Percentiles rank a stretch among this genome's conserved stretches.
Conservation (phyloP, 2,113 vertebrate genomes). For the Mystacornis crossleyi region DNA sequence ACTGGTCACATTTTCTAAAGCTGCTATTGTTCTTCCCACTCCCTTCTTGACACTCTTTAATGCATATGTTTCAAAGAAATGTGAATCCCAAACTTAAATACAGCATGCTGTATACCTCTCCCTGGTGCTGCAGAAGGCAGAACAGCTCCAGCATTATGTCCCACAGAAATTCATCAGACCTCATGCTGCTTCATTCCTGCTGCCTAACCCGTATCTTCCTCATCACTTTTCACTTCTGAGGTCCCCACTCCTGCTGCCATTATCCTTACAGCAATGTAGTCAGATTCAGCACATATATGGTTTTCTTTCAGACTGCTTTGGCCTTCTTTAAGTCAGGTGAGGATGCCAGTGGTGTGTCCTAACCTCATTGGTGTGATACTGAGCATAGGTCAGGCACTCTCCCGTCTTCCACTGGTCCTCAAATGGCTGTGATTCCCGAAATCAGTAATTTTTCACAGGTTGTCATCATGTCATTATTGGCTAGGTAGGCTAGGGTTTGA, state of each 20-base stretch:
- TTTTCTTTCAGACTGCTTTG: neutral
- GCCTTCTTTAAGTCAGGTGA: neutral
- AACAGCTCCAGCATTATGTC: neutral
- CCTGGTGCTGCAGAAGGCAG: neutral
- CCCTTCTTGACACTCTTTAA: neutral
- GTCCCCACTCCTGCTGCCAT: neutral
- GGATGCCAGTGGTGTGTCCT: neutral
- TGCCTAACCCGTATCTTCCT: neutral
- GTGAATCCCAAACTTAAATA: neutral
- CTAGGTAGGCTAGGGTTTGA: neutral
- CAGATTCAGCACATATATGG: fast-evolving
- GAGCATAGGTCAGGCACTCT: neutral
- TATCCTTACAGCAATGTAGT: neutral
- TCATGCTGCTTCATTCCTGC: neutral
- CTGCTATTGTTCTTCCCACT: neutral
- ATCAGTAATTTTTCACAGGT: neutral
- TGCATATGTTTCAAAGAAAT: neutral
- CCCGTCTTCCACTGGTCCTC: neutral
- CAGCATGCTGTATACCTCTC: neutral
- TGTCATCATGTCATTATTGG: neutral
- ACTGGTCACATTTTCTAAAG: neutral
- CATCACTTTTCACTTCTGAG: neutral
- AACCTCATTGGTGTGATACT: neutral
- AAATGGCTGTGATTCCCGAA: neutral
- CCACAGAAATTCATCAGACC: neutral